Base-by-base conservation (phyloP, 2,797 vertebrate genomes). In the Poecilia picta region DNA sequence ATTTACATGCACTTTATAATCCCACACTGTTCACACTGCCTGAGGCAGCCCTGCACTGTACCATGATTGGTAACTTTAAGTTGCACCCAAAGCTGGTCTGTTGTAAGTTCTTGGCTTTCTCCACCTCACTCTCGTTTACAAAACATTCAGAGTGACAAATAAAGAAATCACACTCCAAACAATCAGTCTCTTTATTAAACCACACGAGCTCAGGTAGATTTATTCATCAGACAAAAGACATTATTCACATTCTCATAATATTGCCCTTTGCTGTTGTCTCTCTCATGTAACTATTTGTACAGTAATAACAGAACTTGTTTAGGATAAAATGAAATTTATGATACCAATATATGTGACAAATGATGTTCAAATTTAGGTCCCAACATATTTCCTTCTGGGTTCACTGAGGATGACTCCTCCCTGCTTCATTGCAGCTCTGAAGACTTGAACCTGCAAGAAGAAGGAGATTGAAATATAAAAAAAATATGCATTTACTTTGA, bases 371-470 rank as follows among this genome's bases (percentile, higher is more conserved):
- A 68, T 45, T 90, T 73, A 90, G 13, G 82, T 72, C 46, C 77
- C 95, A 31, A 77, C 12, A 78, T 96, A 97, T 92, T 97, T 96
- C 75, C 97, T 96, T 77, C 90, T 95, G 7, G 97, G 97, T 88
- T 99, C 98, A 64, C n/a, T 92, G 7, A 99, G 95, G 70, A 85
- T 47, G 0, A 99, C 91, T 15, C 98, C 98, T 25, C 97, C 96
- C 15, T 97, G 96, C 75, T 96, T 96, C 96, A 99, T 84, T 8
- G 97, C 97, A 41, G 83, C 87, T 78, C 96, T 90, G 23, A 99
- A 97, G 4, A 81, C 88, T 91, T 97, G 96, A 81, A 98, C 94
- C 98, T 99, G 89, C 79, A 90, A 76, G 59, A 64, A 46, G 89
- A 12, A 78, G 33, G 0, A 76, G 16, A 78, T 1, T 2, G 53